These are phyloP conservation scores for Brachyhypopomus gauderio DNA, from an alignment of 2,113 vertebrate genomes.

Conservation along the genomic window DNA sequence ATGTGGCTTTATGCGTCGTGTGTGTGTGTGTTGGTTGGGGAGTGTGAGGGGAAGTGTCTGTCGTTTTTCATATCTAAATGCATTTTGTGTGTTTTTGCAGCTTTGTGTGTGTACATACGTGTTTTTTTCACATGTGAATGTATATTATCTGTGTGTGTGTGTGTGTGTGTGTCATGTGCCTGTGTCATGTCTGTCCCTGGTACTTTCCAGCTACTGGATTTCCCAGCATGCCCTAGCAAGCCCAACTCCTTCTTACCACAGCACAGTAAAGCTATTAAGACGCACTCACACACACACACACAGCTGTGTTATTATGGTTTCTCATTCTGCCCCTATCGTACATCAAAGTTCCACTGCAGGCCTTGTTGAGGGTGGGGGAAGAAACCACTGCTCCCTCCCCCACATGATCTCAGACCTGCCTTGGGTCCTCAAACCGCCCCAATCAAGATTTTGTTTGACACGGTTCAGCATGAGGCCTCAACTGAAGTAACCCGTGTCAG, in stretches of 20 bases:
- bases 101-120: too few species aligned
- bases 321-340: conserved; percentile 35
- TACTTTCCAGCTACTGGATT: conserved; percentile 75
- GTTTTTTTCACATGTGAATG: too few species aligned
- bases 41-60: too few species aligned
- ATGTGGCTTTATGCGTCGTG: background rate
- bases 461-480: too few species aligned
- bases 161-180: background rate
- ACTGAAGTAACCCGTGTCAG: background rate
- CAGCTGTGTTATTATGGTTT: conserved; percentile 35
- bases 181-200: conserved; percentile 47
- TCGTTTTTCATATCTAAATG: background rate
- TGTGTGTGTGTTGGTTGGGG: background rate
- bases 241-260: conserved; percentile 61
- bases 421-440: too few species aligned
- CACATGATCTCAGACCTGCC: background rate
- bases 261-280: conserved; percentile 65
- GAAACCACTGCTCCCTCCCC: background rate
- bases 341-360: background rate
- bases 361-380: too few species aligned
- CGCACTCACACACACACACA: conserved; percentile 3
- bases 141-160: background rate
- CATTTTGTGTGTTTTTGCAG: too few species aligned
- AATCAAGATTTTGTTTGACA: too few species aligned
- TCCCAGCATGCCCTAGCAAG: conserved; percentile 73